Base-by-base conservation (phyloP, 1,140 invertebrate species). In the Drosophila triauraria region DNA sequence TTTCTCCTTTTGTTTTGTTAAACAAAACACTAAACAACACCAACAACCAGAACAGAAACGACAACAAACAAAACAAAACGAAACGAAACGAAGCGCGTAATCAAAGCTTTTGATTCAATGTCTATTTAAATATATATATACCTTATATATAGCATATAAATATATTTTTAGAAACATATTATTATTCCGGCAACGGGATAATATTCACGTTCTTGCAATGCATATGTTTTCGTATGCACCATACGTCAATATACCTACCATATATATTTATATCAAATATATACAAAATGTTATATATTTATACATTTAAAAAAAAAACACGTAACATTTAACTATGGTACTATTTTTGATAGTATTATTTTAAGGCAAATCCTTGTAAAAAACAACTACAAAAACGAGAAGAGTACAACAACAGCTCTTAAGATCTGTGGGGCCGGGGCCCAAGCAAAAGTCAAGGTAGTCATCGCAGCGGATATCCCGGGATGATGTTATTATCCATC, bases 191-290 rank as follows among this genome's bases (percentile, higher is more conserved):
- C 72, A 72, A 85, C 82, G 85, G 68, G 64, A 82, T 90, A 85
- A 90, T 90, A 90, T 80, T 68, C 67, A 84, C 68, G 78, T 91
- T 91, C 83, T 90, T 90, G 85, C 80, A 88, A 90, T 87, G 91
- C 91, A 92, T 92, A 92, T 92, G 87, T 92, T 92, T 92, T 92
- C 86, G 91, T 92, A 92, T 92, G 91, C 86, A 82, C 67, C 78
- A 74, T 74, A 74, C 70, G 82, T 87, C 78, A 85, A 82, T 75
- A 85, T 78, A 84, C 61, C 64, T 69, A 81, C 71, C 63, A 82
- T 78, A 82, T 74, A 82, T 72, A 82, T 77, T 65, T 62, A 78
- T 63, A 78, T 70, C 54, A 77, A 77, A 59, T 77, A 78, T 70
- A 79, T 79, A 82, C 71, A 77, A 80, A 80, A 84, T 80, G 81